Conservation (phyloP, 2,888 invertebrate genomes). For the Apamea crenata region DNA sequence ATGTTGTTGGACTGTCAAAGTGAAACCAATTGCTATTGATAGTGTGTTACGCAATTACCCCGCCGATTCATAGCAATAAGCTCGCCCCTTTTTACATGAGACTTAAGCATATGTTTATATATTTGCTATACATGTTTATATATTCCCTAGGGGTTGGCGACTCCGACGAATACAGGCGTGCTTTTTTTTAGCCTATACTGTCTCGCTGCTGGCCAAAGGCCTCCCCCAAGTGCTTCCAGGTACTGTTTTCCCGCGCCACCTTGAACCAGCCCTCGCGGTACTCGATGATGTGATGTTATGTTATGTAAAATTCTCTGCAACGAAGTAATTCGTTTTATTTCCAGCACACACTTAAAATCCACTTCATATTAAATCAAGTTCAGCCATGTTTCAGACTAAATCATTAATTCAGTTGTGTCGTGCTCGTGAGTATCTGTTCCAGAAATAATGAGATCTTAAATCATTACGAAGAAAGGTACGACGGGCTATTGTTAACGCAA, state of each 20-base stretch:
- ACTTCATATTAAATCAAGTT: conserved; percentile 22
- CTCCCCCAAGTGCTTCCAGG: neutral
- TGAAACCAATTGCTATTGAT: no score
- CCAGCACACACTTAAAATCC: neutral
- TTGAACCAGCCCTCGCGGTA: neutral
- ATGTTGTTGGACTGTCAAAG: no score
- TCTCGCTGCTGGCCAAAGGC: neutral
- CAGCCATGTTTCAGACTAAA: conserved; percentile 6
- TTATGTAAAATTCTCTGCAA: no score
- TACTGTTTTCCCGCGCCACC: neutral
- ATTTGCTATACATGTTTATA: neutral
- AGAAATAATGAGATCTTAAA: conserved; percentile 59
- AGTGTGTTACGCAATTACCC: no score
- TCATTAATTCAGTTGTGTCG: conserved; percentile 16
- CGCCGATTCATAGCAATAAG: no score
- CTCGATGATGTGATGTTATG: neutral
- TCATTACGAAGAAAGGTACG: conserved; percentile 34
- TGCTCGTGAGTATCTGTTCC: conserved; percentile 38
- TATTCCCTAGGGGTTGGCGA: neutral
- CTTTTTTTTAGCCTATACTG: neutral
- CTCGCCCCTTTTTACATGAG: neutral
- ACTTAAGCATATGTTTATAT: neutral
- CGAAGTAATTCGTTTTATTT: conserved; percentile 10
- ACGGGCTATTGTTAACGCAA: conserved; percentile 34
- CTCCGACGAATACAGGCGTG: neutral